A percentile compares a stretch with the other conserved stretches of the same genome.
Conservation (phyloP, 2,888 invertebrate genomes). For the Ecliptopera silaceata region DNA sequence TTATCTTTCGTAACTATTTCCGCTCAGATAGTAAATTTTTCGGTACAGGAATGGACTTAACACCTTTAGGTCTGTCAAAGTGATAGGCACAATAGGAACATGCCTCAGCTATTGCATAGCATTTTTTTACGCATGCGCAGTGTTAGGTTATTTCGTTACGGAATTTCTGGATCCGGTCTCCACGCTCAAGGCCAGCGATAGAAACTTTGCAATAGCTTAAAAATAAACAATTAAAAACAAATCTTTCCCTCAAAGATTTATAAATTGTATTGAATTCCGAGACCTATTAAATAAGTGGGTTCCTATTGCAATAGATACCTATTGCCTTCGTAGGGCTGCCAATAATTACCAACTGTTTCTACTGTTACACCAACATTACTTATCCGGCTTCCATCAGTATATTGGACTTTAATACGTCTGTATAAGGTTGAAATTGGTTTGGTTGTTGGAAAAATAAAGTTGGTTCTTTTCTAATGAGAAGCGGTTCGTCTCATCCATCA, state of each 20-base stretch:
- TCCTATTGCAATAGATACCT: conserved; percentile 35
- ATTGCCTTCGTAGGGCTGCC: conserved; percentile 47
- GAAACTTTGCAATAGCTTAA: background rate
- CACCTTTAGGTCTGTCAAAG: too few relatives aligned
- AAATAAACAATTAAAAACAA: conserved; percentile 19
- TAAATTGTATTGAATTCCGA: conserved; percentile 33
- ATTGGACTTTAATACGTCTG: conserved; percentile 17
- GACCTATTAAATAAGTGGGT: conserved; percentile 34
- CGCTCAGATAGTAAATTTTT: too few relatives aligned
- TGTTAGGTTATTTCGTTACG: too few relatives aligned
- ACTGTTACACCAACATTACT: conserved; percentile 25
- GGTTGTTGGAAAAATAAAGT: conserved; percentile 33
- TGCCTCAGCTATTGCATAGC: too few relatives aligned
- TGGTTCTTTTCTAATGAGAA: conserved; percentile 56
- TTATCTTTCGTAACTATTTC: background rate
- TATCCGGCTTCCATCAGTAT: background rate
- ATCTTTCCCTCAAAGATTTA: conserved; percentile 18
- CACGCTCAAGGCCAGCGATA: too few relatives aligned
- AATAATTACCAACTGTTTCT: conserved; percentile 57
- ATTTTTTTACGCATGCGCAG: too few relatives aligned
- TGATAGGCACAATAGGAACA: too few relatives aligned
- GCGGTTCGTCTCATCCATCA: conserved; percentile 55
- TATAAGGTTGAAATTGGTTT: conserved; percentile 29
- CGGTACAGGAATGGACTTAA: too few relatives aligned
- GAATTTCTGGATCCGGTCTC: too few relatives aligned